phyloP scores from a whole-genome alignment of 2,888 invertebrate genomes.

The Drosophila picticornis region DNA sequence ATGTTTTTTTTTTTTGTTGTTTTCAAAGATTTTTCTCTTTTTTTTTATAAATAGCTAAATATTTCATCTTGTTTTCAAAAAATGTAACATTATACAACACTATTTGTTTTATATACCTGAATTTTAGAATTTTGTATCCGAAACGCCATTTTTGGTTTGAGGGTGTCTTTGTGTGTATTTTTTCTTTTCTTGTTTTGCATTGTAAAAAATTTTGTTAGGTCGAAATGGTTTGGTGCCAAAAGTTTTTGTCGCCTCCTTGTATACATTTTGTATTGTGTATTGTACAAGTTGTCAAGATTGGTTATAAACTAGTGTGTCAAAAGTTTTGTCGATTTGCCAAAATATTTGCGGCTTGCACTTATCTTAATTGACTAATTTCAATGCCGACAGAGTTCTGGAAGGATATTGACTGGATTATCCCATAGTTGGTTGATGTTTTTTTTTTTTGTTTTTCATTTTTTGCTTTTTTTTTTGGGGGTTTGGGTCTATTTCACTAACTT shows the following conservation, averaged over 20 bases:
- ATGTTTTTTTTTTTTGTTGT: slow-evolving; percentile 27
- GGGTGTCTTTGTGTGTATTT: slow-evolving; percentile 41
- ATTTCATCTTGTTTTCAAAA: slow-evolving; percentile 63
- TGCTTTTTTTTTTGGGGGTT: neutral
- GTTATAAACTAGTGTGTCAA: slow-evolving; percentile 36
- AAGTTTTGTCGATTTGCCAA: slow-evolving; percentile 38
- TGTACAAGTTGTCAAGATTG: slow-evolving; percentile 38
- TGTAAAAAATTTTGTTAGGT: slow-evolving; percentile 56
- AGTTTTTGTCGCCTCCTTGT: slow-evolving; percentile 37
- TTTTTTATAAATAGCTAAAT: slow-evolving; percentile 68
- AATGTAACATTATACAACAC: slow-evolving; percentile 79
- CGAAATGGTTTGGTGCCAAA: slow-evolving; percentile 69
- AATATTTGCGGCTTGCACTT: slow-evolving; percentile 48
- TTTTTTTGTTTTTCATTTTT: too few relatives aligned
- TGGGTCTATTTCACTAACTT: slow-evolving; percentile 35
- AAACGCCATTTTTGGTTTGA: slow-evolving; percentile 78
- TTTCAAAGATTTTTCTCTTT: slow-evolving; percentile 28
- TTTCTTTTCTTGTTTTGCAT: slow-evolving; percentile 43
- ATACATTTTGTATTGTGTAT: slow-evolving; percentile 43
- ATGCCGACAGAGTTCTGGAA: slow-evolving; percentile 54
- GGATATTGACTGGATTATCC: slow-evolving; percentile 47
- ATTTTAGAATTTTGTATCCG: slow-evolving; percentile 85
- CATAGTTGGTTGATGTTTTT: slow-evolving; percentile 13
- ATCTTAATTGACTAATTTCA: slow-evolving; percentile 69
- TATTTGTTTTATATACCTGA: slow-evolving; percentile 83